Base-by-base conservation (phyloP, 2,888 invertebrate species). In the Amphipoea lucens region DNA sequence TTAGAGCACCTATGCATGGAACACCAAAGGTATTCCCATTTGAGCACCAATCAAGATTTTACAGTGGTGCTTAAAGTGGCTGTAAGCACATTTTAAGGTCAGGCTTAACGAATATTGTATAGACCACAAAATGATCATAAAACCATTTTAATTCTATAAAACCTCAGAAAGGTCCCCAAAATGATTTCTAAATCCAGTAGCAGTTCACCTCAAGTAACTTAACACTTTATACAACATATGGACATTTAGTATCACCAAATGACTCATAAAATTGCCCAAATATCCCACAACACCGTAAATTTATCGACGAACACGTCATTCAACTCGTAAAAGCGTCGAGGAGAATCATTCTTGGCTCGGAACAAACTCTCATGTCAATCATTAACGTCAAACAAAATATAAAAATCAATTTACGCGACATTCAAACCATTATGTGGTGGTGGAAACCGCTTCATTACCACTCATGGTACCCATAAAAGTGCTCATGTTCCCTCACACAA, bases 361-460 rank as follows among this genome's bases (percentile, higher is more conserved):
- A 78, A 85, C 85, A 76, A 82, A 84, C 92, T 93, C 94, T 93
- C 95, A 95, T 95, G 96, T 97, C 97, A 96, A 97, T 97, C 96
- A 96, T 94, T 94, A 93, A 93, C 90, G 97, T 97, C 97, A 97
- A 97, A 97, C 97, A 97, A 97, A 97, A 93, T 95, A 96, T 97
- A 96, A 97, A 97, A 97, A 95, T 95, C 94, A 96, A 96, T 96
- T 96, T 95, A 95, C 94, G 90, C 92, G 87, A 91, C 93, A 94
- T 94, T 92, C 90, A 91, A 87, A 90, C 93, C 90, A 94, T 96
- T 95, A 95, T 96, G 95, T 89, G 94, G 93, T 90, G 91, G 92
- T 92, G 92, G 90, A 94, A 94, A 96, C 92, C 91, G 94, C 96
- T 97, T 96, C 96, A 97, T 96, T 96, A 96, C 94, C 91, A 94